Evolutionary conservation across 2,888 invertebrate genomes (phyloP).

Genomic region (Eupelmus urozonus): DNA sequence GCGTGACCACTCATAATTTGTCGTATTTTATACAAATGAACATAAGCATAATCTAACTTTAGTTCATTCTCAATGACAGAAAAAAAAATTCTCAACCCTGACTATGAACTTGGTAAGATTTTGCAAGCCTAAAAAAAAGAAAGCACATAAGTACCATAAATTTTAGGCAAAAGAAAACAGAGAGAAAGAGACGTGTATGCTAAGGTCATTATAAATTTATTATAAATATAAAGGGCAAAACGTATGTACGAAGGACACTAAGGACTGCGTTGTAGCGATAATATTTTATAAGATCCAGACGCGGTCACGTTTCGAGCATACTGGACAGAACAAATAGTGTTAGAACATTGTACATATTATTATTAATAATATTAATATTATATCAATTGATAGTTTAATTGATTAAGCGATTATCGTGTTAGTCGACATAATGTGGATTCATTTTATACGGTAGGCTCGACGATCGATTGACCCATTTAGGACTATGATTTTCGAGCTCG

Average conservation of each 20-base stretch:
- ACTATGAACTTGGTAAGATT: slow-evolving; percentile 55
- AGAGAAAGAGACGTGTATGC: slow-evolving; percentile 51
- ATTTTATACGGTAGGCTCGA: slow-evolving; percentile 70
- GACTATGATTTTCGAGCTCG: slow-evolving; percentile 60
- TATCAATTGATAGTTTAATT: slow-evolving; percentile 74
- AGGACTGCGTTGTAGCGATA: slow-evolving; percentile 47
- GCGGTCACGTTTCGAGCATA: slow-evolving; percentile 69
- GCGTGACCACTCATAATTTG: slow-evolving; percentile 64
- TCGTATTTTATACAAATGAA: slow-evolving; percentile 63
- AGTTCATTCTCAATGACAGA: slow-evolving; percentile 46
- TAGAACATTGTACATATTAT: slow-evolving; percentile 75
- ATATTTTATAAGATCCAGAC: slow-evolving; percentile 61
- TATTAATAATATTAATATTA: slow-evolving; percentile 71
- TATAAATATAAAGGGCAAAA: slow-evolving; percentile 44
- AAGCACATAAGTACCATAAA: slow-evolving; percentile 58
- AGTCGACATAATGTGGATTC: slow-evolving; percentile 72
- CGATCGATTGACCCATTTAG: slow-evolving; percentile 61
- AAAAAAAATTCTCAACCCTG: slow-evolving; percentile 42
- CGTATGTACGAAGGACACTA: slow-evolving; percentile 42
- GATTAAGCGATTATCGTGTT: slow-evolving; percentile 72
- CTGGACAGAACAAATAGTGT: slow-evolving; percentile 67
- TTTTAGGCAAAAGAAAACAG: slow-evolving; percentile 25
- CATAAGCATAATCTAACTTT: slow-evolving; percentile 43
- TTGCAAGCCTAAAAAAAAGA: slow-evolving; percentile 62
- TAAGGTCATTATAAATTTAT: slow-evolving; percentile 56